Percentiles rank a stretch among this genome's conserved stretches.
These are phyloP conservation scores for Sialia sialis DNA, from an alignment of 2,113 vertebrate genomes.

Conservation along the genomic window DNA sequence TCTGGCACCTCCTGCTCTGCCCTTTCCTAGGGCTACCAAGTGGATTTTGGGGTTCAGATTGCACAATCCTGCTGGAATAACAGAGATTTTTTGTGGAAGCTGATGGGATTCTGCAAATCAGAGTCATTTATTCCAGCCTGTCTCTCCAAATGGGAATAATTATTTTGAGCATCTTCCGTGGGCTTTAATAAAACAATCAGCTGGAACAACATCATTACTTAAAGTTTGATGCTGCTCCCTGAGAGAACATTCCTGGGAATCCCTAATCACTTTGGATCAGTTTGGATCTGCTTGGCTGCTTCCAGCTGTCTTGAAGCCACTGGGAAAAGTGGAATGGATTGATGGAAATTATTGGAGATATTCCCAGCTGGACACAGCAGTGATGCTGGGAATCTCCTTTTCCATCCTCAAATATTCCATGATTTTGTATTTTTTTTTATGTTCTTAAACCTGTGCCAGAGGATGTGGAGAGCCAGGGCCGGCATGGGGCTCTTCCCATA, in stretches of 20 bases:
- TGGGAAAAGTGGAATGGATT: background rate
- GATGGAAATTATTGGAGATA: background rate
- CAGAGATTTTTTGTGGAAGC: background rate
- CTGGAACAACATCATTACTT: conserved; percentile 8
- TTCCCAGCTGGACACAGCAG: background rate
- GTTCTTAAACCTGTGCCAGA: background rate
- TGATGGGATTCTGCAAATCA: background rate
- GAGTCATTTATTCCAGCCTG: background rate
- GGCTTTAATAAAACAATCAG: conserved; percentile 42
- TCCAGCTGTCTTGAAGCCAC: background rate
- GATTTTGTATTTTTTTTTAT: background rate
- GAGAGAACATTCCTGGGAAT: background rate
- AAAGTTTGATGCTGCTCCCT: background rate
- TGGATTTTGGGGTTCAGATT: background rate
- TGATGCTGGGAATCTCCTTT: background rate
- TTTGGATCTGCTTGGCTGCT: background rate
- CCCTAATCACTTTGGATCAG: background rate
- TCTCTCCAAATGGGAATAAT: conserved; percentile 29
- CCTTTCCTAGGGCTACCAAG: background rate
- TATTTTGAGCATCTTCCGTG: background rate
- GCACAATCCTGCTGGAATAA: background rate
- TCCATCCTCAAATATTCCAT: background rate
- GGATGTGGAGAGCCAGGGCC: background rate
- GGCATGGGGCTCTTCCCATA: background rate
- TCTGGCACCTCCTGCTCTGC: background rate